Evolutionary conservation across 2,888 invertebrate genomes (phyloP), one percentile per base, ranked within the genome.

Genomic region (Leistus spinibarbis): DNA sequence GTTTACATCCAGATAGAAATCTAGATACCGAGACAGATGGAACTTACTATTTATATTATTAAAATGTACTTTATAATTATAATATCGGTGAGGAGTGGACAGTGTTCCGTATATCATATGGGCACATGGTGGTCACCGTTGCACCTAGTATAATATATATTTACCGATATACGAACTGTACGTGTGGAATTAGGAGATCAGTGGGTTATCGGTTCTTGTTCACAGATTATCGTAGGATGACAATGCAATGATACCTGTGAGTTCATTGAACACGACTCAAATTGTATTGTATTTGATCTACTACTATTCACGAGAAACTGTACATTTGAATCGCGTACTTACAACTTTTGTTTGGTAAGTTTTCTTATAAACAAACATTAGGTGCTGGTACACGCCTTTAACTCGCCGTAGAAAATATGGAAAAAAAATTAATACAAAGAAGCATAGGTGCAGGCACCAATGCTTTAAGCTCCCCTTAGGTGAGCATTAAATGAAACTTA

Each of bases 171-270:
- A 60, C 10, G 19, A 57, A 57, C 57, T 22, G n/a, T 60, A 20
- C 5, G 20, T 20, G 60, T 60, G 60, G 60, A 60, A 60, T 60
- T 60, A 19, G 60, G 19, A 60, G 60, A 60, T 60, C 60, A 60
- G 20, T 60, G 60, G 60, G 60, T 60, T 60, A 60, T 60, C 22
- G 60, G 60, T 60, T 60, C 60, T 60, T 60, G 60, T 60, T 60
- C 20, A 60, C 20, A 60, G 60, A 60, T 60, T 60, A 60, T 60
- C 60, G 60, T 60, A 17, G 17, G 60, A 60, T 60, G 60, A 60
- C 60, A 60, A 60, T 60, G 60, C 20, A 20, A 22, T 60, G 60
- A 60, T 22, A 60, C 22, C 16, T 60, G 22, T 4, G 60, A 60
- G 60, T 60, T 60, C 60, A 60, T 20, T 60, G 60, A 60, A 60